Percentiles rank a stretch among this genome's conserved stretches.
These are phyloP conservation scores for Acrobasis suavella DNA, from an alignment of 2,888 invertebrate genomes.

Conservation along the genomic window DNA sequence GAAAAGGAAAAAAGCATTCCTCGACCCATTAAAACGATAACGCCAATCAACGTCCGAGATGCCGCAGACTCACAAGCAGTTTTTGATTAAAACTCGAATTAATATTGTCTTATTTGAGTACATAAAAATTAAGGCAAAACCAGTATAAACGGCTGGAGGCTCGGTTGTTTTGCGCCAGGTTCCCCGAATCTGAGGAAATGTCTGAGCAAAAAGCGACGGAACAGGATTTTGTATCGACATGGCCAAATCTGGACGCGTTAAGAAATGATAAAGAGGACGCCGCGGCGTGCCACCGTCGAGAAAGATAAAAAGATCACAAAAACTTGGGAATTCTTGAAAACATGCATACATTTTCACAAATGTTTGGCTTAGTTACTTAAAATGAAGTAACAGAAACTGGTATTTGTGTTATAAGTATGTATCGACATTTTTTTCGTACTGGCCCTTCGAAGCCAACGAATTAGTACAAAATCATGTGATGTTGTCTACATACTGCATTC, in stretches of 20 bases:
- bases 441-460: too few relatives aligned
- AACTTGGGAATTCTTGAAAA: constrained; percentile 36
- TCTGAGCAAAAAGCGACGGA: constrained; percentile 73
- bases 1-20: constrained; percentile 19
- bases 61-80: constrained; percentile 39
- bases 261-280: constrained; percentile 78
- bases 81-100: constrained; percentile 59
- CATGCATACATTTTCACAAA: constrained; percentile 21
- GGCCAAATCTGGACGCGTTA: constrained; percentile 80
- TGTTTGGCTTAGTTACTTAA: not conserved
- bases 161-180: constrained; percentile 71
- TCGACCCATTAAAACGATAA: constrained; percentile 19
- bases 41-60: constrained; percentile 30
- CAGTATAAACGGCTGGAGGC: constrained; percentile 77
- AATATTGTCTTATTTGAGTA: constrained; percentile 60
- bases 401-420: too few relatives aligned
- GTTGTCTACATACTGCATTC: too few relatives aligned
- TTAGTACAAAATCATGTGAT: too few relatives aligned
- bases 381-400: too few relatives aligned
- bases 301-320: constrained; percentile 49
- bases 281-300: constrained; percentile 46
- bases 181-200: constrained; percentile 79
- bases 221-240: constrained; percentile 79
- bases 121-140: constrained; percentile 79
- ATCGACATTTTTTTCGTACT: too few relatives aligned